Evolutionary conservation across 2,797 vertebrate genomes (phyloP).

Genomic region (Vespertilio murinus): DNA sequence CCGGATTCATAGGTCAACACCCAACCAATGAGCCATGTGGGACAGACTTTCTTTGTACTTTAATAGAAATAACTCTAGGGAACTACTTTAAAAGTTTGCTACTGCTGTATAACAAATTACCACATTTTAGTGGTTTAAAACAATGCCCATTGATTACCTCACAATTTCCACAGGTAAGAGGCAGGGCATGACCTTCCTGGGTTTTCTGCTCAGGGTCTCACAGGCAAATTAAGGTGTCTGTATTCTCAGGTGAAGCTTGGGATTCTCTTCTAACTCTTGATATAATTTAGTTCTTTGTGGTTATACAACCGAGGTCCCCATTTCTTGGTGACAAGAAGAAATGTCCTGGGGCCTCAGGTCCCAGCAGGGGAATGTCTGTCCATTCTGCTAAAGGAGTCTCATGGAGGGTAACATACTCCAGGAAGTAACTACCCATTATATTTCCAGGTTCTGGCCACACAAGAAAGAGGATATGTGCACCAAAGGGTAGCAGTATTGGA

Average conservation of each 20-base stretch:
- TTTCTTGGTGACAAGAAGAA: background rate
- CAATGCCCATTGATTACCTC: background rate
- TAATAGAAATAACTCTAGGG: background rate
- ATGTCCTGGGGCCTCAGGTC: background rate
- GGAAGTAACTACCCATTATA: background rate
- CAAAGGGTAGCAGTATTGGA: background rate
- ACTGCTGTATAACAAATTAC: background rate
- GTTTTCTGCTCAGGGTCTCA: background rate
- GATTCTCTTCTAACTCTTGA: background rate
- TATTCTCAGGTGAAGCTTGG: background rate
- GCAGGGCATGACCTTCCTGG: background rate
- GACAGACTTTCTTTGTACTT: background rate
- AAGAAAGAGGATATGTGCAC: background rate
- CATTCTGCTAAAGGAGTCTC: background rate
- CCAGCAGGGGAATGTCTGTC: background rate
- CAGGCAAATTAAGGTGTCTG: background rate
- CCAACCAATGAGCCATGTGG: no score
- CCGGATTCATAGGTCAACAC: no score
- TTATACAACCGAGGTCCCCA: background rate
- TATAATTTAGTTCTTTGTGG: background rate
- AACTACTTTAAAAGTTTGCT: background rate
- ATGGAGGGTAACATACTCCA: background rate
- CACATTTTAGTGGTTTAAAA: background rate
- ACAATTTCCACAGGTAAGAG: background rate
- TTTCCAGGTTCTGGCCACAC: background rate